phyloP scores from a whole-genome alignment of 2,113 vertebrate genomes.

The Oncorhynchus tshawytscha region DNA sequence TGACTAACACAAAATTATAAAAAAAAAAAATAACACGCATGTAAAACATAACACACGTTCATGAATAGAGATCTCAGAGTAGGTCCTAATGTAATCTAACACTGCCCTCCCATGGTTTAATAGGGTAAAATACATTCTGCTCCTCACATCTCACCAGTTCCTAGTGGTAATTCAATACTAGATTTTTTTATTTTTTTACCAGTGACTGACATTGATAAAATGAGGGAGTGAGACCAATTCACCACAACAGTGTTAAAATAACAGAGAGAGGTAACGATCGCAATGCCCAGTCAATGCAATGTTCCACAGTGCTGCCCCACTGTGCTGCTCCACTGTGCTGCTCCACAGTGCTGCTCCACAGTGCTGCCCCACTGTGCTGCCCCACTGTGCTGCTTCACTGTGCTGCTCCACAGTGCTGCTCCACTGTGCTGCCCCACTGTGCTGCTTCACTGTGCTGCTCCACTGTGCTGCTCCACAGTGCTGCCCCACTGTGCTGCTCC shows the following conservation, averaged over 20 bases:
- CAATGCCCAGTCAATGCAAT: background rate
- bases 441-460: no score
- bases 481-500: no score
- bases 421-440: no score
- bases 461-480: no score
- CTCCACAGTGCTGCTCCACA: no score
- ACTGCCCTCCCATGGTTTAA: slow-evolving; percentile 67
- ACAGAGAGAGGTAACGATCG: slow-evolving; percentile 8
- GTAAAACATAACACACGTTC: slow-evolving; percentile 9
- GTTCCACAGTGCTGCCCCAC: no score
- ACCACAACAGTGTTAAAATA: slow-evolving; percentile 16
- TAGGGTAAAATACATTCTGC: slow-evolving; percentile 48
- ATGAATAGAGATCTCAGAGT: background rate
- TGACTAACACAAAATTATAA: background rate
- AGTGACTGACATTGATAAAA: slow-evolving; percentile 47
- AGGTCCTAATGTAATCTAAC: slow-evolving; percentile 56
- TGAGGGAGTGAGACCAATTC: slow-evolving; percentile 21
- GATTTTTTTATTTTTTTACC: slow-evolving; percentile 28
- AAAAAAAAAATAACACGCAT: slow-evolving; percentile 18
- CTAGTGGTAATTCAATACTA: slow-evolving; percentile 43
- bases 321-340: no score
- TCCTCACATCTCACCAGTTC: slow-evolving; percentile 14
- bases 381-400: no score
- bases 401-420: no score
- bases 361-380: no score